Conservation (phyloP, 2,888 invertebrate genomes). For the Odiellus spinosus region DNA sequence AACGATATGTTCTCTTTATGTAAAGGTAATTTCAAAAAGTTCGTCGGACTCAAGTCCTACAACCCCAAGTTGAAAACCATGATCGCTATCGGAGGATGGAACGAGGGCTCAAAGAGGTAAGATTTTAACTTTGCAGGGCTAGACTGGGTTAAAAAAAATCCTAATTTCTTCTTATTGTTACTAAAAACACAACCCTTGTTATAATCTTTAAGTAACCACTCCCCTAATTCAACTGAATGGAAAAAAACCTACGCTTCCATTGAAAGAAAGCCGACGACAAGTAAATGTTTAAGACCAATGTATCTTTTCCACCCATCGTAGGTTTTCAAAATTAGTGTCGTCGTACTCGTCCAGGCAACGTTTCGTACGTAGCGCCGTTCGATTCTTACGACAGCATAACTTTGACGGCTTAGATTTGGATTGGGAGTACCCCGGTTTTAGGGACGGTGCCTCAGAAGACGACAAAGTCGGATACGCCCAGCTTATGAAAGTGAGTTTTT, state of each 20-base stretch:
- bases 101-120: slow-evolving; percentile 60
- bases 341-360: slow-evolving; percentile 55
- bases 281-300: too few relatives aligned
- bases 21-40: slow-evolving; percentile 83
- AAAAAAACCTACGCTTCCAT: too few relatives aligned
- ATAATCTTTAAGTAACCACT: too few relatives aligned
- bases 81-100: slow-evolving; percentile 87
- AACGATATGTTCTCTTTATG: background rate
- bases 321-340: slow-evolving; percentile 75
- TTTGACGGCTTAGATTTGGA: slow-evolving; percentile 86
- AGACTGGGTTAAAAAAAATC: too few relatives aligned
- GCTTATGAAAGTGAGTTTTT: slow-evolving; percentile 49
- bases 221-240: too few relatives aligned
- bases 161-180: too few relatives aligned
- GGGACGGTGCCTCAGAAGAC: slow-evolving; percentile 55
- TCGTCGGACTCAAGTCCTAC: slow-evolving; percentile 79
- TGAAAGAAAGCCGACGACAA: too few relatives aligned
- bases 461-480: slow-evolving; percentile 75
- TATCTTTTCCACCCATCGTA: slow-evolving; percentile 1
- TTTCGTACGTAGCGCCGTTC: slow-evolving; percentile 39
- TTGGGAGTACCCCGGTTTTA: slow-evolving; percentile 52
- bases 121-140: too few relatives aligned
- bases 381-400: slow-evolving; percentile 71
- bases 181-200: too few relatives aligned
- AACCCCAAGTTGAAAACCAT: slow-evolving; percentile 79